Base-by-base conservation (phyloP, 2,888 invertebrate genomes). In the Zonitis immaculata region DNA sequence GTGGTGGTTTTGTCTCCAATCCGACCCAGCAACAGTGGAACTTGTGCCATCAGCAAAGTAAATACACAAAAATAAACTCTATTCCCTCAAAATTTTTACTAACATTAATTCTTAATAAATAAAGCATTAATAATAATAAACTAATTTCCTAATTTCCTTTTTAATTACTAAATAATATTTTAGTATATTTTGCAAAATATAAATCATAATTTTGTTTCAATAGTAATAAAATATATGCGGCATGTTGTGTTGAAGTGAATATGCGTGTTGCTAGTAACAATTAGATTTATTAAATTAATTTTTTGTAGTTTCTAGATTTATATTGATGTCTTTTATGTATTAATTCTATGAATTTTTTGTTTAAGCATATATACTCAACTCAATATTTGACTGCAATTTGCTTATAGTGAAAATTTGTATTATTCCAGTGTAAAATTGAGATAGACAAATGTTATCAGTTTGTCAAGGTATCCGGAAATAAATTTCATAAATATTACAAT, bases 1-100 rank as follows among this genome's bases (percentile, higher is more conserved):
- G 80, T 80, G 79, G 79, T 79, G 79, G 80, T 78, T 77, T 79
- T 76, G 73, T 77, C 72, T 73, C 76, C 75, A 77, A 79, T 70
- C 67, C 71, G 73, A 77, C 76, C 46, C 63, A 64, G 67, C 73
- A 71, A 63, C 74, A 74, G 61, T 76, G 76, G 76, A 75, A 71
- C 67, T 69, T 69, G 69, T 69, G 67, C 64, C 72, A 69, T 64
- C 71, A 70, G 65, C 74, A 72, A 75, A 75, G 76, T 76, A 76
- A 76, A 75, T 76, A 76, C 70, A 59, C 55, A 49, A 45, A 54
- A 47, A 47, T 30, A 47, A 52, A 35, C 2, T 12, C 18, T 51
- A 47, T 32, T 25, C 49, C 44, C 51, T 51, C 50, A 18, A 43
- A 30, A 46, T 30, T 39, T 42, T 44, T 42, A 32, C 44, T 47